Base-by-base conservation (phyloP, 2,888 invertebrate species). In the Leptinotarsa juncta region DNA sequence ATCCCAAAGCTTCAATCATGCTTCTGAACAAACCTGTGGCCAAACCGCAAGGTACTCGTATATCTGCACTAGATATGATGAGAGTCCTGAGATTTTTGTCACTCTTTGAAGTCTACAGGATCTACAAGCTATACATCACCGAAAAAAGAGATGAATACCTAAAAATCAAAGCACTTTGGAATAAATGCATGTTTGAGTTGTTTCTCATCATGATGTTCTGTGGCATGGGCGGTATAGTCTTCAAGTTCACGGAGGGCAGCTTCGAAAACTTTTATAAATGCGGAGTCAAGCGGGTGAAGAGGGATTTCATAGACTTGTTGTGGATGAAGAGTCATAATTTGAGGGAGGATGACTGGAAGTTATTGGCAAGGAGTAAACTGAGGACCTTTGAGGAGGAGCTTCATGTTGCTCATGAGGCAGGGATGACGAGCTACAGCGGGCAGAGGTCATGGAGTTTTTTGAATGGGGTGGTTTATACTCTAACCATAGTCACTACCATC, bases 331-430 rank as follows among this genome's bases (percentile, higher is more conserved):
- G 95, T 86, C 95, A 95, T 86, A 93, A 93, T 84, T 89, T 96
- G 88, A 91, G 93, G 71, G 96, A 96, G 86, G 96, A 96, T 68
- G 96, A 96, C 84, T 96, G 96, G 96, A 96, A 96, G 84, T 94
- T 94, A 15, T 90, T 94, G 89, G 96, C 96, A 0, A 90, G 96
- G 73, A 92, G 91, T 80, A 94, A 94, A 85, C 87, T 97, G 71
- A 92, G 93, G 85, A 93, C 93, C 78, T 97, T 97, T 85, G 97
- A 97, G 86, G 93, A 95, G 78, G 95, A 96, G 84, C 88, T 97
- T 50, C 94, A 96, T 82, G 91, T 91, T 0, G 95, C 96, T 0
- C 95, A 95, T 83, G 95, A 96, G 85, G 93, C 95, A 26, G 96
- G 96, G 0, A 91, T 96, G 76, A 94, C 93, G 32, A 92, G 94